These are phyloP conservation scores for Agriotes lineatus DNA, from an alignment of 2,888 invertebrate genomes.

Conservation along the genomic window DNA sequence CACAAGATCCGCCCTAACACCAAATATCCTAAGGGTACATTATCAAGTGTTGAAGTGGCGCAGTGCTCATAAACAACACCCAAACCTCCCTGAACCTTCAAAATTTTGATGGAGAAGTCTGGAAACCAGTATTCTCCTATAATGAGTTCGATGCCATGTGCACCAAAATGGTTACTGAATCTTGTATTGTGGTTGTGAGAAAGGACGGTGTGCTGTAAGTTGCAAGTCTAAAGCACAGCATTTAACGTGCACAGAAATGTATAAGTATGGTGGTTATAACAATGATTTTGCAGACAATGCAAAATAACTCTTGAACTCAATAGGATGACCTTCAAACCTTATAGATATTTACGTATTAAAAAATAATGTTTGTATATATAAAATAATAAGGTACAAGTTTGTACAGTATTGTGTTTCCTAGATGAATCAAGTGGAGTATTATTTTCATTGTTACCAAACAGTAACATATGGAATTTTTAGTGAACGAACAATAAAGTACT, in stretches of 20 bases:
- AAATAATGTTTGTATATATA: background rate
- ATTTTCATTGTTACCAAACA: background rate
- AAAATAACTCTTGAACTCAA: background rate
- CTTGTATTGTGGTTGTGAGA: background rate
- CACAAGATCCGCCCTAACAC: background rate
- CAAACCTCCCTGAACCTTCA: background rate
- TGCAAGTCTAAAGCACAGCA: background rate
- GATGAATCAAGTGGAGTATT: background rate
- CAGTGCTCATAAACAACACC: too few species aligned
- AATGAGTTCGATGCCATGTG: background rate
- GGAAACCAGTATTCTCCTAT: background rate
- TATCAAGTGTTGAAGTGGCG: conserved; percentile 1
- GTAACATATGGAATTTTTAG: background rate
- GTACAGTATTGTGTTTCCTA: background rate
- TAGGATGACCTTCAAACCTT: background rate
- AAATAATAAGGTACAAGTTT: conserved; percentile 1
- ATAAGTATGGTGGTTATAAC: background rate
- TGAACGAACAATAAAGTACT: too few species aligned
- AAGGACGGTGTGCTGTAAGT: too few species aligned
- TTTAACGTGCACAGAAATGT: conserved; percentile 1
- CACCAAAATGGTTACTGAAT: too few species aligned
- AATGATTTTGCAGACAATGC: background rate
- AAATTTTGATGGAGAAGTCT: background rate
- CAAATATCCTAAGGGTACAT: background rate
- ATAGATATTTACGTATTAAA: background rate